Base-by-base conservation (phyloP, 2,888 invertebrate species). In the Amphipoea oculea region DNA sequence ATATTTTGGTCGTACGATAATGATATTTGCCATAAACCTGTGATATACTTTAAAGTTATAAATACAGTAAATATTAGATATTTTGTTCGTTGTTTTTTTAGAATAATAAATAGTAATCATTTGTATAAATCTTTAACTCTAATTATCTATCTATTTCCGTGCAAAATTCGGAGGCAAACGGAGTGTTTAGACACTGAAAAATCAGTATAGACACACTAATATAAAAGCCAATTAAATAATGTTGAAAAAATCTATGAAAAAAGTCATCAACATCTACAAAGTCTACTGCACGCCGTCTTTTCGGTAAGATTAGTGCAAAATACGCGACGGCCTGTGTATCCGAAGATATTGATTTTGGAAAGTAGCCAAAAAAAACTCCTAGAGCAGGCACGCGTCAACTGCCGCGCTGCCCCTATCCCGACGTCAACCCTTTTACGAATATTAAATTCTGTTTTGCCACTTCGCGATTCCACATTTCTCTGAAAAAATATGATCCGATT, bases 401-500 rank as follows among this genome's bases (percentile, higher is more conserved):
- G 94, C 94, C 95, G 94, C 94, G 95, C 94, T 95, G 95, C 94
- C 94, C 95, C 95, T 95, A 94, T 94, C 94, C 94, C 95, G 94
- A 93, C 95, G 94, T 97, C 95, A 97, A 96, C 96, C 97, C 97
- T 96, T 97, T 97, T 94, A 96, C 97, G 96, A 96, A 97, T 97
- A 97, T 97, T 96, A 97, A 96, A 97, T 96, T 96, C 96, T 96
- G 96, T 97, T 97, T 96, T 96, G 96, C 96, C 96, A 96, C 96
- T 96, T 97, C 94, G 95, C 95, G 94, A 95, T 94, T 96, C 94
- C 94, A 95, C 95, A 95, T 95, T 94, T 93, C 93, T 93, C 90
- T 92, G 93, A 95, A 95, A 95, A 96, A 94, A 94, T 94, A 94
- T 94, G 94, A 95, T 96, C 93, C 92, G 94, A 94, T 94, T 93